Base-by-base conservation (phyloP, 2,888 invertebrate species). In the Rotaria magnacalcarata region DNA sequence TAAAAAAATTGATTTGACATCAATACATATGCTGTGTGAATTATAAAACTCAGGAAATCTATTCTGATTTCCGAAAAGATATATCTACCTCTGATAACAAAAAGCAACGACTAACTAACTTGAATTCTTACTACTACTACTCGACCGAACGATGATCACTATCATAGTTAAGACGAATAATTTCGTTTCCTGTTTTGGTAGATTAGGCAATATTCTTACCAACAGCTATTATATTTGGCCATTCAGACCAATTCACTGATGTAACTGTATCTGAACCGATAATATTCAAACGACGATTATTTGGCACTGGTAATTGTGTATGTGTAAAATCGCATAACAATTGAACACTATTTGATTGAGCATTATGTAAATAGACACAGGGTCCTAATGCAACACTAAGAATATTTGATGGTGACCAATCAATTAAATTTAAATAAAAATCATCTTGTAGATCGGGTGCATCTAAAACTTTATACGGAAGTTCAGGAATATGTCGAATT, bases 371-470 rank as follows among this genome's bases (percentile, higher is more conserved):
- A 91, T 96, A 97, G 50, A 97, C 95, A 87, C 94, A 93, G 87
- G 93, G 92, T 75, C 95, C 95, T 85, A 98, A 92, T 14, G 96
- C 96, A 27, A 98, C 97, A 0, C 97, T 97, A 84, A 99, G 93
- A 89, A 96, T 94, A 91, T 98, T 98, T 89, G 94, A 94, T 19
- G 93, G 92, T 88, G 96, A 96, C 99, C 99, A 99, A 92, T 98
- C 97, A 88, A 99, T 93, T 87, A 98, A 92, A 60, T 86, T 86
- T 27, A 86, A 60, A 52, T 86, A 86, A 27, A 60, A 86, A 52
- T 86, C 86, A 84, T 86, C 84, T 24, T 74, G 58, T 34, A 86
- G 85, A 54, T 86, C 86, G 10, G 86, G 86, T 19, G 86, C 86
- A 84, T 86, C 86, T 50, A 86, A 50, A 0, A 86, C 85, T 50